Evolutionary conservation across 2,113 vertebrate species (phyloP).

Genomic region (Myiozetetes cayanensis): DNA sequence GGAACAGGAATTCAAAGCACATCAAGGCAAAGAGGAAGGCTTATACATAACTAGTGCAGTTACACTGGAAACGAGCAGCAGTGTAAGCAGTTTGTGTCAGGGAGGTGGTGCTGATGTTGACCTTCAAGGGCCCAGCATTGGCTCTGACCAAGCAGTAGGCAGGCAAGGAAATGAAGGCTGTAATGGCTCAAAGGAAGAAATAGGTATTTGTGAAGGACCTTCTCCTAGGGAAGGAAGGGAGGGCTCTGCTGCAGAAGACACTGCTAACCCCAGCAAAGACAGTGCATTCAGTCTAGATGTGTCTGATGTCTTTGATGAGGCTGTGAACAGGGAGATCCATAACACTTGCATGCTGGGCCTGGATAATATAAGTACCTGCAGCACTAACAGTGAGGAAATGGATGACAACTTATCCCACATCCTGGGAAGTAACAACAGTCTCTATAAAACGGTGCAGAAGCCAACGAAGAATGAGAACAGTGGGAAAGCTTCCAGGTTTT

Average conservation of each 20-base stretch:
- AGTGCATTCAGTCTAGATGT: not conserved
- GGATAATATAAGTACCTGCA: slow-evolving; percentile 49
- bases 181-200: not conserved
- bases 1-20: not conserved
- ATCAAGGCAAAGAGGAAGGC: not conserved
- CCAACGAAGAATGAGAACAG: slow-evolving; percentile 51
- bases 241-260: not conserved
- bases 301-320: slow-evolving; percentile 15
- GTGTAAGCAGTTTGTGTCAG: not conserved
- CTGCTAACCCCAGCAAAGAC: not conserved
- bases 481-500: slow-evolving; percentile 64
- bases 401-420: slow-evolving; percentile 44
- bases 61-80: not conserved
- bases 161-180: not conserved
- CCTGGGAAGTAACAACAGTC: slow-evolving; percentile 47
- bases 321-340: not conserved
- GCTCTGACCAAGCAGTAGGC: not conserved
- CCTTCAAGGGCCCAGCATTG: not conserved
- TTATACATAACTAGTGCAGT: not conserved
- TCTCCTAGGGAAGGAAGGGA: not conserved
- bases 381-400: slow-evolving; percentile 68
- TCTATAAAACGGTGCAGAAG: slow-evolving; percentile 65
- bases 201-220: not conserved
- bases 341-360: not conserved
- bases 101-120: not conserved